A percentile compares a stretch with the other conserved stretches of the same genome.
Conservation (phyloP, 2,888 invertebrate species). For the Conomelus anceps region DNA sequence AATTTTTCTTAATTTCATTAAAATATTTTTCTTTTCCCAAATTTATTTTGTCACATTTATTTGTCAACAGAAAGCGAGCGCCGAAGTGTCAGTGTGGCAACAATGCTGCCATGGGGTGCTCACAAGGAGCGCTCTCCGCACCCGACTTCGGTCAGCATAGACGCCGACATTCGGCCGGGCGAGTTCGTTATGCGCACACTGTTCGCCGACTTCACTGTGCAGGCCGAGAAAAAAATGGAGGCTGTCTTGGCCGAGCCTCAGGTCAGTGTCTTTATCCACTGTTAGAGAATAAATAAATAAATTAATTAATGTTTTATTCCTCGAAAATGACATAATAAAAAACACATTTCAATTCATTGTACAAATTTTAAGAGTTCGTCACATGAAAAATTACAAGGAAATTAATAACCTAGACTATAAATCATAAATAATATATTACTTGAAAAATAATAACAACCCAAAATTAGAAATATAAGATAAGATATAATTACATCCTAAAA, state of each 20-base stretch:
- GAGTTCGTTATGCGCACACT: constrained; percentile 94
- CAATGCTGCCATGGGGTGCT: constrained; percentile 77
- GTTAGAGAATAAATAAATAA: too few relatives aligned
- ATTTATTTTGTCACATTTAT: not conserved
- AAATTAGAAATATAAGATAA: too few relatives aligned
- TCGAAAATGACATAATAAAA: too few relatives aligned
- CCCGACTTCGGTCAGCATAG: constrained; percentile 43
- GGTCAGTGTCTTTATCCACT: too few relatives aligned
- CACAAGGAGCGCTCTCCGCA: constrained; percentile 58
- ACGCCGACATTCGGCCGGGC: constrained; percentile 74
- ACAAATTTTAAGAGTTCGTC: too few relatives aligned
- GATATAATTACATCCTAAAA: too few relatives aligned
- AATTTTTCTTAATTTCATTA: not conserved
- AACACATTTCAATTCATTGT: too few relatives aligned
- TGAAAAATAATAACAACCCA: too few relatives aligned
- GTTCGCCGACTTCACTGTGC: constrained; percentile 89
- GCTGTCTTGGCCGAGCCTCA: constrained; percentile 81
- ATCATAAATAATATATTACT: too few relatives aligned
- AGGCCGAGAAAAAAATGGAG: constrained; percentile 94
- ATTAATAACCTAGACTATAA: too few relatives aligned
- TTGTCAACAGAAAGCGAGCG: constrained; percentile 27
- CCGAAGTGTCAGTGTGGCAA: constrained; percentile 42
- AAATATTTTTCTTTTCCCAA: not conserved
- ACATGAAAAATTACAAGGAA: too few relatives aligned
- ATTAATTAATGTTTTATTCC: too few relatives aligned